These are phyloP conservation scores for Crypturellus tataupa DNA, from an alignment of 2,797 vertebrate genomes.

Conservation along the genomic window DNA sequence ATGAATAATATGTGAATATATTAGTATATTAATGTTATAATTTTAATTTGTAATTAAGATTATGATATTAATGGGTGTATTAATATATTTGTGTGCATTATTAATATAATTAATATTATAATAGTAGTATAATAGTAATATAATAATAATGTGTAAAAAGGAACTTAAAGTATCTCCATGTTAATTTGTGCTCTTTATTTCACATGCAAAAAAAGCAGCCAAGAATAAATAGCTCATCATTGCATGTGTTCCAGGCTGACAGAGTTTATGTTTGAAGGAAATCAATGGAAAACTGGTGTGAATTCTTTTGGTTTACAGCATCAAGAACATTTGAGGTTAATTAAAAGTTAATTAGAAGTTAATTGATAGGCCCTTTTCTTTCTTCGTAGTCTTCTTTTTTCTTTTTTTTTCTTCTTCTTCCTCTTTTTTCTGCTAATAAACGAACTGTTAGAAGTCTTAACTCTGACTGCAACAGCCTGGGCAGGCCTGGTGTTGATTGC, in stretches of 20 bases:
- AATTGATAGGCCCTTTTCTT: slow-evolving; percentile 8
- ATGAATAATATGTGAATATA: no score
- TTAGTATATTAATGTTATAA: no score
- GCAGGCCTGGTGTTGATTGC: slow-evolving; percentile 95
- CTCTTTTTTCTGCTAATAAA: slow-evolving; percentile 4
- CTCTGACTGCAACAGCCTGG: slow-evolving; percentile 89
- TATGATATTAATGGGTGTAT: no score
- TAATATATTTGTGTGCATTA: no score
- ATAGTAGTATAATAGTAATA: no score
- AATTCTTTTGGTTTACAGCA: slow-evolving; percentile 49
- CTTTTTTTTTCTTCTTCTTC: no score
- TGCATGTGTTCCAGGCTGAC: neutral
- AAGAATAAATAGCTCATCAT: neutral
- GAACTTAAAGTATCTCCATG: neutral
- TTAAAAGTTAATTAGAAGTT: slow-evolving; percentile 54
- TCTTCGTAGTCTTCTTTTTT: no score
- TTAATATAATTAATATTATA: no score
- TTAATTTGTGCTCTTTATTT: neutral
- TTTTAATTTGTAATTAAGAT: no score
- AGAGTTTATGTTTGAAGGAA: slow-evolving; percentile 26
- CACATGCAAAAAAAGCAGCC: neutral
- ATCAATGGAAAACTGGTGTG: neutral
- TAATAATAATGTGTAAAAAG: neutral
- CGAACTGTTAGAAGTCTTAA: slow-evolving; percentile 86
- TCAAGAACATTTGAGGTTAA: slow-evolving; percentile 47